Evolutionary conservation across 2,113 vertebrate genomes (phyloP), one percentile per base, ranked within the genome.

Genomic region (Labeo catla): DNA sequence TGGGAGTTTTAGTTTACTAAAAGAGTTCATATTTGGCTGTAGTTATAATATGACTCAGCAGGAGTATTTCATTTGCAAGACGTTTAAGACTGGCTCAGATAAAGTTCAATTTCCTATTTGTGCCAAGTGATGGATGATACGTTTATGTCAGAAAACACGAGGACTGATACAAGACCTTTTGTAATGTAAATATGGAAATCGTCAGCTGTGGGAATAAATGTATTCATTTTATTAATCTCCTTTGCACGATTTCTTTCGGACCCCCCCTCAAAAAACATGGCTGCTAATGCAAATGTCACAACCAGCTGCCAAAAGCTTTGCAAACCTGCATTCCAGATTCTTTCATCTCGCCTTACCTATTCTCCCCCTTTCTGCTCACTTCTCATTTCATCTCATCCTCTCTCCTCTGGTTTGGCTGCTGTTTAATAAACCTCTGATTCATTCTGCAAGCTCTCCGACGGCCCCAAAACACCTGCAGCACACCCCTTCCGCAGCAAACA

Each of bases 21-120:
- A 57, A 79, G 19, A 28, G 11, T 39, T 57, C 57, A 6, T 45
- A 36, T 12, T 63, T 23, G 54, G 21, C 21, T 47, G 21, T 65
- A 81, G 57, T 81, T 81, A 63, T 23, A 65, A n/a, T 8, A 21
- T 81, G 78, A 81, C 57, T 47, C 57, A 81, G 78, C 78, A 47
- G 59, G n/a, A 81, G 47, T 28, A 81, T 49, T 65, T 23, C 0
- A 65, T 81, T 47, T 49, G 79, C 12, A 28, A 28, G 39, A 28
- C 8, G 21, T 61, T 80, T 15, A 43, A n/a, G 76, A 78, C 54
- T 65, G 78, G 78, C 78, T 65, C 39, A 63, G 77, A 16, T 65
- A 59, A 65, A 65, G 79, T 49, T 65, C 7, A 81, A 47, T 34
- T 65, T 47, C 45, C 2, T n/a, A 49, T 34, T 65, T 39, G 43